Percentiles rank a stretch among this genome's conserved stretches.
Evolutionary conservation across 2,113 vertebrate species (phyloP).

Genomic region (Rhipidura dahli): DNA sequence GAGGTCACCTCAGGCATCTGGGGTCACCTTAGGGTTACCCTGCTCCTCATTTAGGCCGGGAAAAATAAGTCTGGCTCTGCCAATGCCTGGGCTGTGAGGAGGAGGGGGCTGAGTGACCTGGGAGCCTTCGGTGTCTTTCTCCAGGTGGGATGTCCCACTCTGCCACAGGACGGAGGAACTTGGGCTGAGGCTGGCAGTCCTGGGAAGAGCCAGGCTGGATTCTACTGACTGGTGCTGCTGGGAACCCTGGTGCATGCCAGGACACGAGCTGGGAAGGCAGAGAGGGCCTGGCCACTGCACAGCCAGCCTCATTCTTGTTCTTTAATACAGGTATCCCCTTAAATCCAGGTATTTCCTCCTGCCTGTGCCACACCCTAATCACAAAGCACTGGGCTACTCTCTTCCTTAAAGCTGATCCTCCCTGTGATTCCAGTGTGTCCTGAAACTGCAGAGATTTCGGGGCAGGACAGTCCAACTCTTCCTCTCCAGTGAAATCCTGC

Average conservation of each 20-base stretch:
- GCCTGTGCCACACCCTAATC: background rate
- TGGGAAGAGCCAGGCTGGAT: background rate
- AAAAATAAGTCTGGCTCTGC: background rate
- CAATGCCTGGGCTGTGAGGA: background rate
- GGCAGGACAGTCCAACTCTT: background rate
- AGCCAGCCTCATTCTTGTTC: background rate
- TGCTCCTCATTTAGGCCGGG: background rate
- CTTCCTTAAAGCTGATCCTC: background rate
- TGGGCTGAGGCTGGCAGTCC: background rate
- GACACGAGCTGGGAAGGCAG: background rate
- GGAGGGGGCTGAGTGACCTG: background rate
- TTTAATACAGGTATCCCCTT: background rate
- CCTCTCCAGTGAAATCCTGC: background rate
- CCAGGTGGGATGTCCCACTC: background rate
- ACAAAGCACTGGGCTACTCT: background rate
- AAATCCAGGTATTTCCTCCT: background rate
- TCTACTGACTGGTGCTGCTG: rapidly evolving
- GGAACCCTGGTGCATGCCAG: background rate
- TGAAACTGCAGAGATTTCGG: background rate
- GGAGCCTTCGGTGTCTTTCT: rapidly evolving
- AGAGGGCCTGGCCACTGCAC: rapidly evolving
- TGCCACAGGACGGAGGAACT: rapidly evolving
- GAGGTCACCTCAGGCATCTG: conserved; percentile 55
- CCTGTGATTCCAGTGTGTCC: background rate
- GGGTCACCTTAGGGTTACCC: conserved; percentile 22